phyloP scores from a whole-genome alignment of 2,888 invertebrate species.

The Diadegma fenestrale region DNA sequence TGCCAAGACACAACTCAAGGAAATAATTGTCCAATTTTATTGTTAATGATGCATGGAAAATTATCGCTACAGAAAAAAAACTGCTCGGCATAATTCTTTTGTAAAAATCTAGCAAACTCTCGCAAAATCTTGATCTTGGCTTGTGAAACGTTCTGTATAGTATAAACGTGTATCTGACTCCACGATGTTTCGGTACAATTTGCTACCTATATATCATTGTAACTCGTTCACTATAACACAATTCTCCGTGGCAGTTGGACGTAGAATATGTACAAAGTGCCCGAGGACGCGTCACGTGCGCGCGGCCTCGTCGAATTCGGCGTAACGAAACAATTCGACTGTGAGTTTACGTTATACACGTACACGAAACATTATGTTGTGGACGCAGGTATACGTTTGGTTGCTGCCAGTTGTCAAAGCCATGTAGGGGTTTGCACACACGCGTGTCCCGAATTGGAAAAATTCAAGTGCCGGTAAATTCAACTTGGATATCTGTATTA shows the following conservation, averaged over 20 bases:
- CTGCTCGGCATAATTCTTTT: background rate
- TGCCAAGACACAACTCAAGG: background rate
- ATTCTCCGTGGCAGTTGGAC: slow-evolving; percentile 16
- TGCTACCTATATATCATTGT: slow-evolving; percentile 44
- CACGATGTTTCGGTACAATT: background rate
- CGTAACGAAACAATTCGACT: slow-evolving; percentile 60
- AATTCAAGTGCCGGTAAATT: slow-evolving; percentile 28
- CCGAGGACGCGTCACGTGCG: slow-evolving; percentile 59
- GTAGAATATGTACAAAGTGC: slow-evolving; percentile 12
- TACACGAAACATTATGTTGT: slow-evolving; percentile 18
- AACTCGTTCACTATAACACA: slow-evolving; percentile 48
- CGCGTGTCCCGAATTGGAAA: slow-evolving; percentile 49
- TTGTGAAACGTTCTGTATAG: background rate
- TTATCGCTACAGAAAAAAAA: background rate
- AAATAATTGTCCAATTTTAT: background rate
- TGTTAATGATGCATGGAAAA: background rate
- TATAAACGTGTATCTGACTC: background rate
- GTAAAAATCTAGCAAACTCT: background rate
- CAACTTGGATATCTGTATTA: slow-evolving; percentile 13
- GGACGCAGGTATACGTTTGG: slow-evolving; percentile 15
- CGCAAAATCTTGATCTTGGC: background rate
- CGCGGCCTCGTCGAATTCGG: slow-evolving; percentile 57
- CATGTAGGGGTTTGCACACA: slow-evolving; percentile 11
- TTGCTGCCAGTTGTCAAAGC: slow-evolving; percentile 21
- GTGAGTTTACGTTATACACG: slow-evolving; percentile 6